Evolutionary conservation across 2,888 invertebrate species (phyloP).

Genomic region (Girardia tigrina): DNA sequence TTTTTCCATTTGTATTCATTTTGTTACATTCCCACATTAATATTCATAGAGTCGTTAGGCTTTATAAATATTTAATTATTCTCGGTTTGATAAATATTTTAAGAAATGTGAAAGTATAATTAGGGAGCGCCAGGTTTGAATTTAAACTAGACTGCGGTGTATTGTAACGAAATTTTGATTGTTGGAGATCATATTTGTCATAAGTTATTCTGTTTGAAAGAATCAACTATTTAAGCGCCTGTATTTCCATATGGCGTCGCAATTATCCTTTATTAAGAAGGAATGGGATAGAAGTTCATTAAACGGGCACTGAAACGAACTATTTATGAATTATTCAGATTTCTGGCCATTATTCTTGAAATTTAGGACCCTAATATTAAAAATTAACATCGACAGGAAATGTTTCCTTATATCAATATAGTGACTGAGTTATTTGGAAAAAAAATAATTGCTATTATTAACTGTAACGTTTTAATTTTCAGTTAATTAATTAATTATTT

Average conservation of each 20-base stretch:
- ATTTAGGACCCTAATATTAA: not conserved
- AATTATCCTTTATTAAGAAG: not conserved
- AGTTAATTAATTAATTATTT: no score
- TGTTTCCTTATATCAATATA: no score
- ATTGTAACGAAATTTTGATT: not conserved
- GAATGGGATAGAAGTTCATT: not conserved
- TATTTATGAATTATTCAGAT: constrained; percentile 17
- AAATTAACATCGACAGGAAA: no score
- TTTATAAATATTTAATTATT: not conserved
- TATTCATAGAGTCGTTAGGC: not conserved
- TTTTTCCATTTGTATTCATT: not conserved
- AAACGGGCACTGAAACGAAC: constrained; percentile 4
- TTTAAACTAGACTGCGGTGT: not conserved
- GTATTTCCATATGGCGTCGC: constrained; percentile 3
- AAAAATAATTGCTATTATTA: no score
- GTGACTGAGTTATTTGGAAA: no score
- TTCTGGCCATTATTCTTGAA: not conserved
- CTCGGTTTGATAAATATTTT: constrained; percentile 3
- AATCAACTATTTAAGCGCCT: constrained; percentile 2
- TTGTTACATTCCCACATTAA: not conserved
- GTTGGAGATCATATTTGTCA: constrained; percentile 9
- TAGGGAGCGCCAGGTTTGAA: not conserved
- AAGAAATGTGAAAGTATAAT: constrained; percentile 3
- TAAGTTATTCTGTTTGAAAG: constrained; percentile 4
- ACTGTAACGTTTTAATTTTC: no score